A percentile compares a stretch with the other conserved stretches of the same genome.
Conservation (phyloP, 2,888 invertebrate species). For the Lasioglossum lativentre region DNA sequence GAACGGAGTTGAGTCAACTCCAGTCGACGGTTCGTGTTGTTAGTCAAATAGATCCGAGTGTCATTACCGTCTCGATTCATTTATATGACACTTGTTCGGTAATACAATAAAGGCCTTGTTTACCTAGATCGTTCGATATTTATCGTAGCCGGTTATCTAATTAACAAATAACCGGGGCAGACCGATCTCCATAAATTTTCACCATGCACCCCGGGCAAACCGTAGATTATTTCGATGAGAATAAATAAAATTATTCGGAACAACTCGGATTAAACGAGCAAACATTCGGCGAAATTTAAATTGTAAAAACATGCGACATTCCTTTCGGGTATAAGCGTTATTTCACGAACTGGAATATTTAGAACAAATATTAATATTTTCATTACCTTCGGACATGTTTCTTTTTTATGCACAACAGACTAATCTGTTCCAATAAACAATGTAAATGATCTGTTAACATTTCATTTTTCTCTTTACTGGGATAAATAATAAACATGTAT, state of each 20-base stretch:
- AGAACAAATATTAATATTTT: neutral
- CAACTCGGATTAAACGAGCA: constrained; percentile 10
- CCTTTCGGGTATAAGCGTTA: neutral
- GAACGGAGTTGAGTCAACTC: constrained; percentile 36
- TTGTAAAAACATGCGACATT: constrained; percentile 6
- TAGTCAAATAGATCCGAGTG: constrained; percentile 41
- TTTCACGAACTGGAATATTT: neutral
- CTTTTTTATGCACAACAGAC: neutral
- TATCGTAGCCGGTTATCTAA: constrained; percentile 18
- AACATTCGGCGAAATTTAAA: constrained; percentile 8
- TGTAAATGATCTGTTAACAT: neutral
- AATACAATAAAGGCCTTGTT: constrained; percentile 17
- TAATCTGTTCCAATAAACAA: neutral
- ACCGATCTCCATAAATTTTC: constrained; percentile 12
- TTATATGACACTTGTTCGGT: constrained; percentile 33
- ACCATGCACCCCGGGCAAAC: neutral
- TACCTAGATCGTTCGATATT: constrained; percentile 26
- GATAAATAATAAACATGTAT: neutral
- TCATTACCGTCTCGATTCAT: constrained; percentile 37
- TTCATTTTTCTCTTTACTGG: neutral
- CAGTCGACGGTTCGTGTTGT: constrained; percentile 33
- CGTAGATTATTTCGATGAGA: neutral
- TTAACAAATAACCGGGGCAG: constrained; percentile 16
- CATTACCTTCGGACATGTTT: neutral
- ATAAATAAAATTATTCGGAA: constrained; percentile 1